Evolutionary conservation across 2,888 invertebrate species (phyloP).

Genomic region (Dusona sp.): DNA sequence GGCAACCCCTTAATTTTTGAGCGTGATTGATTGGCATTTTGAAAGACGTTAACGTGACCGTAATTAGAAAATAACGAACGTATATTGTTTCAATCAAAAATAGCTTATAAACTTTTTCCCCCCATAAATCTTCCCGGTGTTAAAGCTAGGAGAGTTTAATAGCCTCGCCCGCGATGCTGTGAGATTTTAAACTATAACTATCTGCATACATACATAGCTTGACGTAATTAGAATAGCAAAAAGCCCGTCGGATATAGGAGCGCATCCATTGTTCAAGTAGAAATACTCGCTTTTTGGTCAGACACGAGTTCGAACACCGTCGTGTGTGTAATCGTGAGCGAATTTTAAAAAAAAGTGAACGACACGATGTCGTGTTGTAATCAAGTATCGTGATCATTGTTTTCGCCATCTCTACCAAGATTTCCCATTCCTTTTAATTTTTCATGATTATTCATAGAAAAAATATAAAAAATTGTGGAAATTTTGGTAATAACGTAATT

Average conservation of each 20-base stretch:
- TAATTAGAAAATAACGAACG: constrained; percentile 4
- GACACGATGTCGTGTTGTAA: neutral
- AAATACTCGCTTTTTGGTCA: constrained; percentile 58
- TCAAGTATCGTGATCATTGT: neutral
- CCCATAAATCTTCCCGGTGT: constrained; percentile 13
- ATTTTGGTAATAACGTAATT: no score
- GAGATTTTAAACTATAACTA: neutral
- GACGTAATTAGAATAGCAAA: constrained; percentile 43
- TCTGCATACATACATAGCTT: neutral
- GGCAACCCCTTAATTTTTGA: neutral
- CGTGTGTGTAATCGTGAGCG: constrained; percentile 20
- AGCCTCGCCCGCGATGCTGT: constrained; percentile 2
- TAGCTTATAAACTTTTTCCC: constrained; percentile 16
- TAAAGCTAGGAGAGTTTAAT: constrained; percentile 29
- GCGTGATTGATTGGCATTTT: neutral
- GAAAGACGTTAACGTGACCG: neutral
- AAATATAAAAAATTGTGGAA: no score
- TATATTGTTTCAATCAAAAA: constrained; percentile 31
- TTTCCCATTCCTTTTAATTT: neutral
- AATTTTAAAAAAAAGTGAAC: neutral
- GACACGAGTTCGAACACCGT: constrained; percentile 37
- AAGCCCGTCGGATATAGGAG: constrained; percentile 28
- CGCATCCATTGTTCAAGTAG: constrained; percentile 47
- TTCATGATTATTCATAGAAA: neutral
- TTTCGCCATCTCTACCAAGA: neutral